Evolutionary conservation across 2,113 vertebrate species (phyloP).

Genomic region (Hippopotamus amphibius): DNA sequence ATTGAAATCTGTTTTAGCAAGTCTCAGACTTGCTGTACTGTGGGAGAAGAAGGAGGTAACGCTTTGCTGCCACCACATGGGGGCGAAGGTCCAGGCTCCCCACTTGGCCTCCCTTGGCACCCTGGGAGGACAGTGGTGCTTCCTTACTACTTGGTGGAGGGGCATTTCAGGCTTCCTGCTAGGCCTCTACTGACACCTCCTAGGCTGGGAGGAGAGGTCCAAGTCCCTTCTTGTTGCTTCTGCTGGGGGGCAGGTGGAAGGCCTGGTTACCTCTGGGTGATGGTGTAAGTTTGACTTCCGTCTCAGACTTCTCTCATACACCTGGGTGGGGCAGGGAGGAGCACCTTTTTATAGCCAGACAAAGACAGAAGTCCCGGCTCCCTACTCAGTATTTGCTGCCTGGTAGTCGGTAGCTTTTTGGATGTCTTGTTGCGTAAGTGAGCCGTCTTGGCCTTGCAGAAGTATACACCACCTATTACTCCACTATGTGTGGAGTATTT

Average conservation of each 20-base stretch:
- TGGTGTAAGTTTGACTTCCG: neutral
- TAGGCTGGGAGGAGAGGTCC: no score
- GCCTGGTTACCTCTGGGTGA: neutral
- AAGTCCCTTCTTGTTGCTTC: neutral
- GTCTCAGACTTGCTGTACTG: neutral
- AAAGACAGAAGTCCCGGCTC: neutral
- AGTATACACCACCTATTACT: neutral
- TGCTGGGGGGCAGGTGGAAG: neutral
- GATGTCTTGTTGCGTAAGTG: neutral
- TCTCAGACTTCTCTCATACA: neutral
- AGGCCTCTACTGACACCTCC: neutral
- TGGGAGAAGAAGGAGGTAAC: neutral
- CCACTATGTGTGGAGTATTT: neutral
- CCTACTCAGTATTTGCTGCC: neutral
- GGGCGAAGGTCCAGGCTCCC: neutral
- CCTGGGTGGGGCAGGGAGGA: no score
- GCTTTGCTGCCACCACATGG: neutral
- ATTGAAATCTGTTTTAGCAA: neutral
- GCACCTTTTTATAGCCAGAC: neutral
- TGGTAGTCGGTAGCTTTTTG: neutral
- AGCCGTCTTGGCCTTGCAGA: neutral
- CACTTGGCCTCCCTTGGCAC: no score
- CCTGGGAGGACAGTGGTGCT: neutral
- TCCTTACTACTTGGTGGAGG: neutral
- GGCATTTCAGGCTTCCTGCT: neutral